Percentiles rank a stretch among this genome's conserved stretches.
Conservation (phyloP, 1,140 invertebrate species). For the Diuraphis noxia region DNA sequence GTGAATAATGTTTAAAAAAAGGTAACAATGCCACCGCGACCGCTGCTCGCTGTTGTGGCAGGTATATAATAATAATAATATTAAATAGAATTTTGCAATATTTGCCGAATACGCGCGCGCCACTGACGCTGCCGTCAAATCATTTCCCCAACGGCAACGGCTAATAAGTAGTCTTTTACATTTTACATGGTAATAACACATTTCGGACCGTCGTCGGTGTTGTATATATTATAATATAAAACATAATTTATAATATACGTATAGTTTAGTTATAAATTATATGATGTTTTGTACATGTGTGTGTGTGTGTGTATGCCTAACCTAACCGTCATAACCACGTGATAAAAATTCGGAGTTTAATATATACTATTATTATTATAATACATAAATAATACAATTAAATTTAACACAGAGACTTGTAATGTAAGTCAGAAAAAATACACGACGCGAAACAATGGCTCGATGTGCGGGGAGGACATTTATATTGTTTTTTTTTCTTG, state of each 20-base stretch:
- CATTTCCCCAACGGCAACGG: not conserved
- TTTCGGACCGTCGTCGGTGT: not conserved
- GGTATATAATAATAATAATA: not conserved
- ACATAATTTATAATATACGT: not conserved
- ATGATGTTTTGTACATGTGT: not conserved
- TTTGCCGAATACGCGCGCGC: not conserved
- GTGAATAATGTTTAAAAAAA: not conserved
- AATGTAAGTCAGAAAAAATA: not conserved
- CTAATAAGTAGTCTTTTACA: conserved; percentile 23
- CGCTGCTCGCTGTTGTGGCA: not conserved
- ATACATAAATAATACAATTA: not conserved
- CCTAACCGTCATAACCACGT: not conserved
- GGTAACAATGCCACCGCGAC: not conserved
- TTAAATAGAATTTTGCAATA: not conserved
- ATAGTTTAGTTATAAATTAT: not conserved
- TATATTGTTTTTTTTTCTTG: not conserved
- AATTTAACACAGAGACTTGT: not conserved
- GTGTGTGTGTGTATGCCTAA: not conserved
- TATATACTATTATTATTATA: not conserved
- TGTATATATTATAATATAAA: not conserved
- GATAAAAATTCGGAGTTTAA: not conserved
- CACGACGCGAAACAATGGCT: not conserved
- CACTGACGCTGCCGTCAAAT: not conserved
- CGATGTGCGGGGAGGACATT: not conserved
- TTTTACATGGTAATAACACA: conserved; percentile 26